phyloP scores from a whole-genome alignment of 2,888 invertebrate species.

The Entomobrya multifasciata region DNA sequence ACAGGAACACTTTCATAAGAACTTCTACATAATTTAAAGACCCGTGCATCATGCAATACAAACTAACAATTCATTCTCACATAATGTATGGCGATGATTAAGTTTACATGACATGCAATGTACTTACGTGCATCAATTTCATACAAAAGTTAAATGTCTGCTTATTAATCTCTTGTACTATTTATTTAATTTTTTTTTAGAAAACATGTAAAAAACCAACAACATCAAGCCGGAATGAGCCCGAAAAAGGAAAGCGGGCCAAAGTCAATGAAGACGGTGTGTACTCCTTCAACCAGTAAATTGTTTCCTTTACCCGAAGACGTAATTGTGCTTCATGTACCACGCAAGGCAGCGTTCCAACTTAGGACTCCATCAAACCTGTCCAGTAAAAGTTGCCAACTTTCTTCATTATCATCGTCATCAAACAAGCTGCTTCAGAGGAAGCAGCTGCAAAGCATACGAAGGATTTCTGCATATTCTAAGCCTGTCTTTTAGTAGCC shows the following conservation, averaged over 20 bases:
- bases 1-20: no score
- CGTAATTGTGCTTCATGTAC: conserved; percentile 27
- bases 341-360: conserved; percentile 30
- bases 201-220: conserved; percentile 44
- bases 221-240: conserved; percentile 41
- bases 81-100: conserved; percentile 27
- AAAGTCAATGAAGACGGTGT: conserved; percentile 52
- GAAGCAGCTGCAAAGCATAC: not conserved
- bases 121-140: conserved; percentile 7
- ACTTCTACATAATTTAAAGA: not conserved
- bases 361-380: conserved; percentile 10
- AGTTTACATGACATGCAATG: not conserved
- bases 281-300: conserved; percentile 51
- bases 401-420: conserved; percentile 21
- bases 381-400: conserved; percentile 52
- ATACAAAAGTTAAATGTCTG: not conserved
- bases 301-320: conserved; percentile 53
- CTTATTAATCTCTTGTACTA: conserved; percentile 2
- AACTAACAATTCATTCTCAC: not conserved
- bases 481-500: conserved; percentile 15
- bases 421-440: conserved; percentile 9
- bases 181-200: conserved; percentile 22
- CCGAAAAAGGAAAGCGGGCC: conserved; percentile 50
- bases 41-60: conserved; percentile 5
- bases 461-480: not conserved